phyloP scores from a whole-genome alignment of 64 coral and sea anemone genomes.

The Porites lutea region DNA sequence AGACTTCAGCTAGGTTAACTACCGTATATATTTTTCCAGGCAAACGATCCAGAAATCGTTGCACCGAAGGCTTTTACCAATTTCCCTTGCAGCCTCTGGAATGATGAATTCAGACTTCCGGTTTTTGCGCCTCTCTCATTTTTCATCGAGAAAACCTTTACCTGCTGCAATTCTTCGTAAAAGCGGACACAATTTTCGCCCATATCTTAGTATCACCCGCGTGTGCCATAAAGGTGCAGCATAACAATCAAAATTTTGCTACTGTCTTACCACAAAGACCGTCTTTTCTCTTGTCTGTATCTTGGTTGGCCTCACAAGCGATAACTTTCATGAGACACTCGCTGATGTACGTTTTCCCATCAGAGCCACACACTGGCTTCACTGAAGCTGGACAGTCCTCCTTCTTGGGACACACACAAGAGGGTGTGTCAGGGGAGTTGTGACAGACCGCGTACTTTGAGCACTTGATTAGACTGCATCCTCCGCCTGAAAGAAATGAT shows the following conservation, averaged over 20 bases:
- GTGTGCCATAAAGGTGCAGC: too few relatives aligned
- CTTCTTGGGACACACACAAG: slow-evolving; percentile 70
- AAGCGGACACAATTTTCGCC: too few relatives aligned
- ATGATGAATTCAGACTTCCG: too few relatives aligned
- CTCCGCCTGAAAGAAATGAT: slow-evolving; percentile 31
- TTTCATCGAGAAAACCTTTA: too few relatives aligned
- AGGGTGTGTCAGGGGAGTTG: slow-evolving; percentile 53
- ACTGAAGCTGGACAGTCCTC: slow-evolving; percentile 37
- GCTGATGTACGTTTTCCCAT: slow-evolving; percentile 72
- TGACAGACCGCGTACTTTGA: slow-evolving; percentile 44
- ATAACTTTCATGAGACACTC: slow-evolving; percentile 73
- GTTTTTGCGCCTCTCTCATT: too few relatives aligned
- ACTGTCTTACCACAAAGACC: slow-evolving; percentile 68
- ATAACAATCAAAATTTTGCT: background rate
- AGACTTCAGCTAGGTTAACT: too few relatives aligned
- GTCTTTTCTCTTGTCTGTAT: slow-evolving; percentile 28
- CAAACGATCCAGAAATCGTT: too few relatives aligned
- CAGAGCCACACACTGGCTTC: slow-evolving; percentile 67
- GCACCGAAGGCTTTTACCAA: too few relatives aligned
- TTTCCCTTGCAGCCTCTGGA: too few relatives aligned
- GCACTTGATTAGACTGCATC: slow-evolving; percentile 52
- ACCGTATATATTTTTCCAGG: too few relatives aligned
- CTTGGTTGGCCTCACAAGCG: slow-evolving; percentile 32
- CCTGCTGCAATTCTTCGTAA: too few relatives aligned
- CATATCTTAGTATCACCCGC: too few relatives aligned